Conservation (phyloP, 2,797 vertebrate genomes). For the Malurus splendens region DNA sequence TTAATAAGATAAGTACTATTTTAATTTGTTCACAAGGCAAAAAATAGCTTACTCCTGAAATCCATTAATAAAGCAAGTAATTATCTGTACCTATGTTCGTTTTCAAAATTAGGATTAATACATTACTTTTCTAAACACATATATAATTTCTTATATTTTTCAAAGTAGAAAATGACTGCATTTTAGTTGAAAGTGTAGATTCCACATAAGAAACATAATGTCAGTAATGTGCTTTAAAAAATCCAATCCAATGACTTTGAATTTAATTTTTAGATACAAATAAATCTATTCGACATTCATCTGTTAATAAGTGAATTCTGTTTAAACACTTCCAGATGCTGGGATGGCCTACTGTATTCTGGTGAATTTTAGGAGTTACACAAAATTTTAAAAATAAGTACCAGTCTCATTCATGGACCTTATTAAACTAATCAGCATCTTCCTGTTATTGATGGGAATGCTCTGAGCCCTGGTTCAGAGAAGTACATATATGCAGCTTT, state of each 20-base stretch:
- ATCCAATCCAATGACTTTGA: not conserved
- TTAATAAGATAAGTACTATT: constrained; percentile 7
- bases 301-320: not conserved
- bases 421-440: not conserved
- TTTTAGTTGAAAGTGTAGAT: not conserved
- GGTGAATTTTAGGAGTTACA: not conserved
- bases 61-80: not conserved
- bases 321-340: not conserved
- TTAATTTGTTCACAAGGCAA: constrained; percentile 1
- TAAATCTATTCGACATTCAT: not conserved
- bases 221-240: not conserved
- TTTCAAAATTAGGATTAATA: not conserved
- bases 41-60: not conserved
- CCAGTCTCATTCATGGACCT: not conserved
- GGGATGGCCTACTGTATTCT: not conserved
- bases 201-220: not conserved
- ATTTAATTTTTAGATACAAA: not conserved
- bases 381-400: not conserved
- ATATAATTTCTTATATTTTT: not conserved
- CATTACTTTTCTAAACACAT: not conserved
- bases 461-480: not conserved
- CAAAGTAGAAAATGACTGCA: not conserved
- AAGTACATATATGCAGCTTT: not conserved
- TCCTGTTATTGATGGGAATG: not conserved
- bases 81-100: not conserved